These are phyloP conservation scores for Autographa gamma DNA, from an alignment of 2,888 invertebrate species.

Conservation along the genomic window DNA sequence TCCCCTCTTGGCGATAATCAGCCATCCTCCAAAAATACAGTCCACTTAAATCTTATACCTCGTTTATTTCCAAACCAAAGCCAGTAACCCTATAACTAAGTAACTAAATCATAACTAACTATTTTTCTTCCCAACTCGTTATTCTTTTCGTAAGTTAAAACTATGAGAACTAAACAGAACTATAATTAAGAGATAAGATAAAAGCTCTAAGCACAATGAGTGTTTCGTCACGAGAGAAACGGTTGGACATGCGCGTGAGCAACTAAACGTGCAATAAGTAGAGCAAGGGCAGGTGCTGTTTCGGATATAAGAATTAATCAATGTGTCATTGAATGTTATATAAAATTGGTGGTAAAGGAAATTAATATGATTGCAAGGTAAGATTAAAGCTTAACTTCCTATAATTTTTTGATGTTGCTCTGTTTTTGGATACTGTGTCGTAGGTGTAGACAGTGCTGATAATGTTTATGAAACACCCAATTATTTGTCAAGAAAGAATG, in stretches of 20 bases:
- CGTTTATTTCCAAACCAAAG: too few species aligned
- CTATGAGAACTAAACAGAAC: slow-evolving; percentile 45
- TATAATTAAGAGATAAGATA: slow-evolving; percentile 54
- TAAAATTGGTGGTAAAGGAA: slow-evolving; percentile 21
- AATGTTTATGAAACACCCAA: too few species aligned
- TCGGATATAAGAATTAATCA: slow-evolving; percentile 36
- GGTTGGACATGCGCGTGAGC: slow-evolving; percentile 14
- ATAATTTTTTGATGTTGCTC: not conserved
- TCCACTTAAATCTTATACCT: too few species aligned
- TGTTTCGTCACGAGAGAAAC: slow-evolving; percentile 48
- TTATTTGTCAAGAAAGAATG: too few species aligned
- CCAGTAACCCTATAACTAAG: not conserved
- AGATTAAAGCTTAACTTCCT: not conserved
- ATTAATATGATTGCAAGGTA: not conserved
- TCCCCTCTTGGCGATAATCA: too few species aligned
- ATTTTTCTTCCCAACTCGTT: slow-evolving; percentile 31
- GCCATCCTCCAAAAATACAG: too few species aligned
- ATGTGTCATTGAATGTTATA: slow-evolving; percentile 21
- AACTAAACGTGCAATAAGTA: slow-evolving; percentile 38
- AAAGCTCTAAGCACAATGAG: slow-evolving; percentile 55
- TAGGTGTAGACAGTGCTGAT: not conserved
- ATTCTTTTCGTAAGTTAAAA: slow-evolving; percentile 42
- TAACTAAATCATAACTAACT: slow-evolving; percentile 18
- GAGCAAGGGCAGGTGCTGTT: slow-evolving; percentile 49
- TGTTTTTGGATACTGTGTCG: not conserved